phyloP scores from a whole-genome alignment of 2,113 vertebrate species.

The Austrofundulus limnaeus region DNA sequence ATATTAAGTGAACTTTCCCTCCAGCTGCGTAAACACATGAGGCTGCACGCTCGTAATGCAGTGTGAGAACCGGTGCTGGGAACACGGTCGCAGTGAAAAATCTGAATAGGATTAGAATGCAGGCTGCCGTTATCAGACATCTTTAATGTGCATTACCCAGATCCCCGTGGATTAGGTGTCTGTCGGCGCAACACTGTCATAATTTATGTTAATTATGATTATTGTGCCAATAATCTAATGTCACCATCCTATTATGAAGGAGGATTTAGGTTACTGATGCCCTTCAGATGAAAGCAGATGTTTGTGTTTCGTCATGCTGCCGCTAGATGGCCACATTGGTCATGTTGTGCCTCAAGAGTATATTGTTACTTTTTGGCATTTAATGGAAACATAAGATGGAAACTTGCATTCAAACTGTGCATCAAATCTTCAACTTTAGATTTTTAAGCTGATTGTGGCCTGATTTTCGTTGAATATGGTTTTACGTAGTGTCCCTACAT shows the following conservation, averaged over 20 bases:
- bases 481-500: not conserved
- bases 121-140: conserved; percentile 44
- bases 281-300: conserved; percentile 47
- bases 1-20: conserved; percentile 9
- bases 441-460: not conserved
- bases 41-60: conserved; percentile 6
- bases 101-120: conserved; percentile 48
- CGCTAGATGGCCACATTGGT: conserved; percentile 68
- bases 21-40: conserved; percentile 17
- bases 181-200: conserved; percentile 49
- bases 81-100: conserved; percentile 30
- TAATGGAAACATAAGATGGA: not conserved
- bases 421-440: not conserved
- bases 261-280: conserved; percentile 61
- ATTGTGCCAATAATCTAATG: conserved; percentile 64
- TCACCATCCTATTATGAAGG: conserved; percentile 34
- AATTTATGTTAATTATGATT: conserved; percentile 68
- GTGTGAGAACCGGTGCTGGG: conserved; percentile 48
- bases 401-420: not conserved
- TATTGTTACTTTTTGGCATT: not conserved
- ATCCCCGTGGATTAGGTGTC: conserved; percentile 63
- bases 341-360: conserved; percentile 7
- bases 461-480: not conserved
- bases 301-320: conserved; percentile 16
- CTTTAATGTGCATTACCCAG: conserved; percentile 34